Percentiles rank a stretch among this genome's conserved stretches.
Conservation (phyloP, 2,888 invertebrate species). For the Chaitophorus viminalis region DNA sequence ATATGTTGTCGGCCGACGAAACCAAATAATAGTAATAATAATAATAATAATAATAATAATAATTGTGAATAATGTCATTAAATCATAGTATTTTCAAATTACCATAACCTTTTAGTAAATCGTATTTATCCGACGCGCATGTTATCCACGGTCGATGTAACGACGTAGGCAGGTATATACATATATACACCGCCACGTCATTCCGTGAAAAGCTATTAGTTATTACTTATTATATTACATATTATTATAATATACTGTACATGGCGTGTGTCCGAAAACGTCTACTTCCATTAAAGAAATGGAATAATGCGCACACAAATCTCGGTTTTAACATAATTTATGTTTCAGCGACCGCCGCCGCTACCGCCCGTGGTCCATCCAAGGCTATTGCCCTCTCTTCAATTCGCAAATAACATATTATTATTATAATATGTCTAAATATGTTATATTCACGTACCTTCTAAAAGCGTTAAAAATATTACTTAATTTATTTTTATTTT, state of each 20-base stretch:
- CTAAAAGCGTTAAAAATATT: too few relatives aligned
- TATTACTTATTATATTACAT: background rate
- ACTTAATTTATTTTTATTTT: too few relatives aligned
- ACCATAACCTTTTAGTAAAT: conserved; percentile 54
- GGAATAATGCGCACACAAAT: conserved; percentile 10
- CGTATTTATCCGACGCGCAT: background rate
- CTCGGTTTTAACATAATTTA: conserved; percentile 30
- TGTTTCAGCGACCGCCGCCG: background rate
- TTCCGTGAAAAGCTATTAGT: background rate
- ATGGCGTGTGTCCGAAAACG: conserved; percentile 2
- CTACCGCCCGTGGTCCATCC: too few relatives aligned
- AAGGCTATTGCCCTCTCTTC: background rate
- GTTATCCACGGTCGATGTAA: background rate
- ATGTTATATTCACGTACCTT: background rate
- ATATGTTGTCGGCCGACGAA: too few relatives aligned
- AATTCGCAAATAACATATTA: background rate
- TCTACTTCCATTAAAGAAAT: background rate
- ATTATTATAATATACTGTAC: background rate
- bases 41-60: background rate
- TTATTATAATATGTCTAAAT: background rate
- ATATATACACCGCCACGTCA: background rate
- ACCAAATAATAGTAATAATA: too few relatives aligned
- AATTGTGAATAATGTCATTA: background rate
- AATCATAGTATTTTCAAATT: conserved; percentile 5
- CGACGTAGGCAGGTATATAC: background rate